Evolutionary conservation across 1,140 invertebrate species (phyloP), one percentile per base, ranked within the genome.

Genomic region (Coelopa frigida): DNA sequence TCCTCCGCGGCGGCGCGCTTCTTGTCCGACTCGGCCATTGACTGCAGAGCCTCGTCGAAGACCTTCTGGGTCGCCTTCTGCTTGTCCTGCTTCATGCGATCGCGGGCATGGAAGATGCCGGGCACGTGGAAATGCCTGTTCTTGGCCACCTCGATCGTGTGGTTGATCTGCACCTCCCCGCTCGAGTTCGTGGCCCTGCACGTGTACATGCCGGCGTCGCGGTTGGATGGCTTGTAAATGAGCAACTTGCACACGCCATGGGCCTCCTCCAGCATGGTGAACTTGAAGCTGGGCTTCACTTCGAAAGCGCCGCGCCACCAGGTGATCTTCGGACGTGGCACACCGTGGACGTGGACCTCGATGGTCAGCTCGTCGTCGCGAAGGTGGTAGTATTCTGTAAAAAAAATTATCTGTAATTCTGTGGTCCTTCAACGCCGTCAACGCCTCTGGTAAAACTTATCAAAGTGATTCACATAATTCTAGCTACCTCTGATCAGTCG

Each of bases 101-200:
- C 61, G 32, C 64, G 58, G 0, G 59, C 60, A 47, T 63, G 63
- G 55, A 62, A 66, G 8, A 69, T 61, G 7, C 66, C 66, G 12
- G 49, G 62, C 4, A 66, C 55, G 44, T 69, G 66, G 29, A 57
- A 68, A 42, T 68, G 59, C 17, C 52, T 42, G 39, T 66, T 65
- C 38, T 59, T 64, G 26, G 56, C 62, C 32, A 69, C 61, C 46
- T 66, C 63, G 11, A 69, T 51, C 6, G 54, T 55, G 22, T 69
- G 65, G 39, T 52, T 61, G 14, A 68, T 62, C 39, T 70, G 58
- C 1, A 57, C 84, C 70, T 85, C 81, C 14, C 84, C 84, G 32
- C 80, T 71, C 18, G 70, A 61, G 58, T 86, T 85, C 29, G 65
- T 70, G 10, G 81, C 83, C 20, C 78, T 67, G 44, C 84, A 82